phyloP scores from a whole-genome alignment of 2,888 invertebrate genomes.

The Harpalus rubripes region DNA sequence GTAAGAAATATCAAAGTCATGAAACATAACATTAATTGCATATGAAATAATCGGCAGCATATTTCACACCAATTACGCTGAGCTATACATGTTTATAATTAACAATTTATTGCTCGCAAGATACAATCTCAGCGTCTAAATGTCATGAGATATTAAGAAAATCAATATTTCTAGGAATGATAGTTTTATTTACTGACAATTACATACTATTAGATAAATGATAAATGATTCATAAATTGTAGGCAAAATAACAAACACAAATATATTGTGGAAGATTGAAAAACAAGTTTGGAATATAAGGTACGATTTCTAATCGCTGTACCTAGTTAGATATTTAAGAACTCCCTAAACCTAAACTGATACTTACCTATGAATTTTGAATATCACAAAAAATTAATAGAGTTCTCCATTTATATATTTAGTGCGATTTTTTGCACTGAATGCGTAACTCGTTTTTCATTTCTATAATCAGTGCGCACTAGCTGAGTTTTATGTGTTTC shows the following conservation, averaged over 20 bases:
- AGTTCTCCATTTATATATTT: too few species aligned
- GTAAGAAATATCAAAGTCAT: constrained; percentile 7
- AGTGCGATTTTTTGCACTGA: too few species aligned
- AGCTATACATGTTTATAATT: constrained; percentile 34
- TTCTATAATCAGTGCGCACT: too few species aligned
- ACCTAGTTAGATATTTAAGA: too few species aligned
- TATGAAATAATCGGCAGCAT: constrained; percentile 24
- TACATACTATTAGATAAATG: constrained; percentile 23
- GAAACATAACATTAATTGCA: constrained; percentile 33
- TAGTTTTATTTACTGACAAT: constrained; percentile 21
- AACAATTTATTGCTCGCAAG: constrained; percentile 38
- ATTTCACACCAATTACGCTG: constrained; percentile 29
- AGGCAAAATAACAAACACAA: constrained; percentile 21
- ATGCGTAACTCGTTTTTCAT: too few species aligned
- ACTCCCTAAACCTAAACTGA: too few species aligned
- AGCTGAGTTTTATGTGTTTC: too few species aligned
- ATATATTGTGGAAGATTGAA: neutral
- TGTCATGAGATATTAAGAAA: constrained; percentile 44
- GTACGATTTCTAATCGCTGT: too few species aligned
- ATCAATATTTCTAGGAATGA: constrained; percentile 22
- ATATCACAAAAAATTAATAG: too few species aligned
- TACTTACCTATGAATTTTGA: too few species aligned
- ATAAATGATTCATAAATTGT: constrained; percentile 20
- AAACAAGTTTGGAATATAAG: too few species aligned
- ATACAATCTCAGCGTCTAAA: constrained; percentile 31